These are phyloP conservation scores for Acromyrmex charruanus DNA, from an alignment of 1,140 invertebrate species.

Conservation along the genomic window DNA sequence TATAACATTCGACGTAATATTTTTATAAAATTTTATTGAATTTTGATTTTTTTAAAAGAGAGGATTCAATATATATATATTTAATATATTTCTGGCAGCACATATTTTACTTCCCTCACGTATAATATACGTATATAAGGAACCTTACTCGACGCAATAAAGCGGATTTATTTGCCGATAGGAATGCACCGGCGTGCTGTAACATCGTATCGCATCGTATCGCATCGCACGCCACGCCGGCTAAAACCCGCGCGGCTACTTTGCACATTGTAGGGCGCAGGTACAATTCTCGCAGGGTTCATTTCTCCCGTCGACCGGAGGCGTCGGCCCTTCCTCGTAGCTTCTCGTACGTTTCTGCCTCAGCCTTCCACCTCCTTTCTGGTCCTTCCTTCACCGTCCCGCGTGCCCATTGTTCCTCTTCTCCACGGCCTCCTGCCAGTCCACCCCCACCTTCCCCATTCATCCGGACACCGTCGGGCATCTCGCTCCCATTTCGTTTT, in stretches of 20 bases:
- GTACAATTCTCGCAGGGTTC: slow-evolving; percentile 58
- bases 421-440: slow-evolving; percentile 46
- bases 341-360: slow-evolving; percentile 55
- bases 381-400: slow-evolving; percentile 44
- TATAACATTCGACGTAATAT: neutral
- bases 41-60: neutral
- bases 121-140: neutral
- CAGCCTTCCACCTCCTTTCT: slow-evolving; percentile 39
- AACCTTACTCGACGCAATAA: neutral
- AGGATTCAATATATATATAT: neutral
- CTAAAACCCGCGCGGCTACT: slow-evolving; percentile 57
- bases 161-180: slow-evolving; percentile 36
- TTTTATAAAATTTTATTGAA: neutral
- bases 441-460: slow-evolving; percentile 75
- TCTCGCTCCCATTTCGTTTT: slow-evolving; percentile 82
- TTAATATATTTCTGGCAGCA: neutral
- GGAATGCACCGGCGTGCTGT: slow-evolving; percentile 30
- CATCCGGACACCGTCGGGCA: slow-evolving; percentile 78
- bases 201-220: slow-evolving; percentile 35
- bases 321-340: slow-evolving; percentile 59
- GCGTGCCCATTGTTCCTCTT: slow-evolving; percentile 58
- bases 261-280: slow-evolving; percentile 63
- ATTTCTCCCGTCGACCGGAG: slow-evolving; percentile 57
- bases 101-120: neutral
- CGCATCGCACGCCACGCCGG: slow-evolving; percentile 26